A percentile compares a stretch with the other conserved stretches of the same genome.
Evolutionary conservation across 2,888 invertebrate species (phyloP).

Genomic region (Sarcophaga caerulescens): DNA sequence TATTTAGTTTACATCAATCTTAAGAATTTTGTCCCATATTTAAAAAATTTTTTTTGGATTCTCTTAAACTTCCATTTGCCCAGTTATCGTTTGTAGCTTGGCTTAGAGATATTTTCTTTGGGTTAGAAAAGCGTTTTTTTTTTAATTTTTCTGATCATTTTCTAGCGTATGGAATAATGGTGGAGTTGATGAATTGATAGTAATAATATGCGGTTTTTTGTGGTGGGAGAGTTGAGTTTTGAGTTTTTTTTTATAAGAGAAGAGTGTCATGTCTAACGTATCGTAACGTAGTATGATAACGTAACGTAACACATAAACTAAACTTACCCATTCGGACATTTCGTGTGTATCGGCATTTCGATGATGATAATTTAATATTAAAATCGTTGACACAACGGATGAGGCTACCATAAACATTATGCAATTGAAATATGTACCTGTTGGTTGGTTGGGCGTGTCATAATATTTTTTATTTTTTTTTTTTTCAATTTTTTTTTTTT

Average conservation of each 20-base stretch:
- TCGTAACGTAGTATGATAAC: too few species aligned
- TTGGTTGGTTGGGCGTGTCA: conserved; percentile 81
- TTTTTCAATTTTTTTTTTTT: not conserved
- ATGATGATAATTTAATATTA: conserved; percentile 99
- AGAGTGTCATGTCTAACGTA: conserved; percentile 22
- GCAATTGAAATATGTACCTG: conserved; percentile 98
- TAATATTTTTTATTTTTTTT: conserved; percentile 62
- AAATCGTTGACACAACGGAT: conserved; percentile 98
- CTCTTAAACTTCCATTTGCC: too few species aligned
- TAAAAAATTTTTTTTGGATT: too few species aligned
- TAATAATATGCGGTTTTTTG: conserved; percentile 13
- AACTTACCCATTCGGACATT: conserved; percentile 97
- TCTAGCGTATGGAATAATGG: not conserved
- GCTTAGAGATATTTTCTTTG: not conserved
- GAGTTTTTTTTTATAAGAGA: conserved; percentile 26
- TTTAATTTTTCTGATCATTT: not conserved
- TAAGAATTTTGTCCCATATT: too few species aligned
- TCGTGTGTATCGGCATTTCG: conserved; percentile 97
- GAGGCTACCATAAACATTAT: conserved; percentile 99
- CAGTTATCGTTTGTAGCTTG: not conserved
- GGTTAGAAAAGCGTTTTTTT: conserved; percentile 9
- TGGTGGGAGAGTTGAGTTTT: conserved; percentile 7
- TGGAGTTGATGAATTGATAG: not conserved
- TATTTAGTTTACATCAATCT: too few species aligned
- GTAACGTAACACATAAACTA: conserved; percentile 61